phyloP scores from a whole-genome alignment of 1,140 invertebrate genomes.

The Triops cancriformis region DNA sequence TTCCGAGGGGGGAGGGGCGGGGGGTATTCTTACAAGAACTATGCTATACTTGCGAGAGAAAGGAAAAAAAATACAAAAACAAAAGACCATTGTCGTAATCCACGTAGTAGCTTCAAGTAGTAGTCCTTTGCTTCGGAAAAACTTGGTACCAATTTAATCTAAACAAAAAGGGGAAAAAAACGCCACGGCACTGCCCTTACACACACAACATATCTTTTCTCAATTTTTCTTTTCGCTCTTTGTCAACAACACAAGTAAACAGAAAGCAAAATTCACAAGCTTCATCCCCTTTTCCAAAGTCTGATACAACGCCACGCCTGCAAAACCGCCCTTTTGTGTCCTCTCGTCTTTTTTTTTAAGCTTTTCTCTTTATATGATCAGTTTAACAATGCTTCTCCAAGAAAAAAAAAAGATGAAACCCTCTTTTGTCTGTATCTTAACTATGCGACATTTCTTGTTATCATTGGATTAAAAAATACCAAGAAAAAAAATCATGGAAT shows the following conservation, averaged over 20 bases:
- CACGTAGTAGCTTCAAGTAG: constrained; percentile 9
- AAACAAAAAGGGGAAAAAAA: not conserved
- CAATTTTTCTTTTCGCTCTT: not conserved
- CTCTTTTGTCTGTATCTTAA: not conserved
- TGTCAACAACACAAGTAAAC: constrained; percentile 2
- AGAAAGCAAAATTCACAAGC: not conserved
- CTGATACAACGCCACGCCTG: not conserved
- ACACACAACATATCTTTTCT: not conserved
- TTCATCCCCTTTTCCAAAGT: not conserved
- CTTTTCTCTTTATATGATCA: not conserved
- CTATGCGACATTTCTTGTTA: not conserved
- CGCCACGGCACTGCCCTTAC: constrained; percentile 7
- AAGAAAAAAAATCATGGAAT: not conserved
- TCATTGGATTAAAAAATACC: not conserved
- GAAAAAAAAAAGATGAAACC: not conserved
- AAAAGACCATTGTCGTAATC: not conserved
- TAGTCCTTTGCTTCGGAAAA: not conserved
- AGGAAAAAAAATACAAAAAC: not conserved
- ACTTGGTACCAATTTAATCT: not conserved
- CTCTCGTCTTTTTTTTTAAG: not conserved
- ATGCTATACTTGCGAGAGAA: not conserved
- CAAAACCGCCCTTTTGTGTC: not conserved
- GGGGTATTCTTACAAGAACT: not conserved
- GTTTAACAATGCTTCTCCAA: not conserved
- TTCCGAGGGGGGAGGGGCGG: not conserved